A percentile compares a stretch with the other conserved stretches of the same genome.
Conservation (phyloP, 2,888 invertebrate species). For the Neria commutata region DNA sequence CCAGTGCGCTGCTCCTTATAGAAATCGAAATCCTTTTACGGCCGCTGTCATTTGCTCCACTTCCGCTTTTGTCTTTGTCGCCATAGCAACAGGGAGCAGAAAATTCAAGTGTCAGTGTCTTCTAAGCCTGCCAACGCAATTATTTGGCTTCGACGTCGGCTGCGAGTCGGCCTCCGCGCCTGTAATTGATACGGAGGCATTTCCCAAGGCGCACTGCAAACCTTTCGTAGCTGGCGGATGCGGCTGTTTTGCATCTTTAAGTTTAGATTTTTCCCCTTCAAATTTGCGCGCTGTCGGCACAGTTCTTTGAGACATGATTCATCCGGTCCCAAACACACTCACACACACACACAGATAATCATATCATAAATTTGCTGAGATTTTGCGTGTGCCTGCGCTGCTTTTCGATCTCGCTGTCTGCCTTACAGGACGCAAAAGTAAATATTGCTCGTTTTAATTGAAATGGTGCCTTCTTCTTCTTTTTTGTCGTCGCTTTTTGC, state of each 20-base stretch:
- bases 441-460: too few species aligned
- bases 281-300: constrained; percentile 29
- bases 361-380: constrained; percentile 14
- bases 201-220: neutral
- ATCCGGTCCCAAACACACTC: constrained; percentile 40
- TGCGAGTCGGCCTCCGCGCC: too few species aligned
- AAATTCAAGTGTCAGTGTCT: neutral
- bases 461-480: too few species aligned
- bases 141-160: too few species aligned
- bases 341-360: neutral
- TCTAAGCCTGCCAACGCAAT: neutral
- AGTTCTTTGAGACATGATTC: constrained; percentile 49
- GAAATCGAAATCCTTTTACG: neutral
- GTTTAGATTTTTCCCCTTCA: neutral
- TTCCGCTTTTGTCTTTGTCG: neutral
- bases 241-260: constrained; percentile 8
- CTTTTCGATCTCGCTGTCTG: neutral
- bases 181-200: neutral
- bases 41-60: neutral
- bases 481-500: too few species aligned
- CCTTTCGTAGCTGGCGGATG: constrained; percentile 12
- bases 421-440: neutral
- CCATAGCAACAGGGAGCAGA: neutral
- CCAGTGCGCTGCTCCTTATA: neutral
- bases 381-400: constrained; percentile 30